Conservation (phyloP, 1,140 invertebrate species). For the Arion vulgaris region DNA sequence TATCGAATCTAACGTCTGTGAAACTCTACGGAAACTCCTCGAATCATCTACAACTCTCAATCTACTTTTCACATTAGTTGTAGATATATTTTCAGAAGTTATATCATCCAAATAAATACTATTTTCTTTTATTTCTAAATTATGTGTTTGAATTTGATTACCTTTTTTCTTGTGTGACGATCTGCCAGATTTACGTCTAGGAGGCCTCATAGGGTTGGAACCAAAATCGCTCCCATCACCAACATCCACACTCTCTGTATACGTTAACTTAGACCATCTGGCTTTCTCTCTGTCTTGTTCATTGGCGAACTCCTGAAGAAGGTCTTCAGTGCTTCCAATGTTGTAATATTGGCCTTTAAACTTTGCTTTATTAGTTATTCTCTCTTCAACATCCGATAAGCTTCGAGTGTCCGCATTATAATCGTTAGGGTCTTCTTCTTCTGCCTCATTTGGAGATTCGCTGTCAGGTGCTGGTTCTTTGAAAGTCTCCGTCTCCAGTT, state of each 20-base stretch:
- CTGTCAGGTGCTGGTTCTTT: not conserved
- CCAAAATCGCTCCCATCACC: not conserved
- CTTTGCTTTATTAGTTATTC: slow-evolving; percentile 25
- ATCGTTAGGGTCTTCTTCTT: not conserved
- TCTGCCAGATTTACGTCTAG: not conserved
- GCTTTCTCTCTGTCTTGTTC: slow-evolving; percentile 13
- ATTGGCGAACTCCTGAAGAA: slow-evolving; percentile 29
- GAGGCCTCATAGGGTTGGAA: not conserved
- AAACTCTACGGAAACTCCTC: too few species aligned
- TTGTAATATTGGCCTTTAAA: slow-evolving; percentile 37
- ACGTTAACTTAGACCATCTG: not conserved
- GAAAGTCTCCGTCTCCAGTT: not conserved
- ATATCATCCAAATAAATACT: too few species aligned
- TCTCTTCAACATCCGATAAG: slow-evolving; percentile 29
- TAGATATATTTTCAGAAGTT: too few species aligned
- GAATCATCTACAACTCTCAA: too few species aligned
- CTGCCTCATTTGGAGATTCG: not conserved
- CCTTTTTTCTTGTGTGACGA: not conserved
- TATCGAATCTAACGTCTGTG: too few species aligned
- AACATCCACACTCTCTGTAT: not conserved
- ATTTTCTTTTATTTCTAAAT: too few species aligned
- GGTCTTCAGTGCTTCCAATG: slow-evolving; percentile 37
- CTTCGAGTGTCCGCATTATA: slow-evolving; percentile 15
- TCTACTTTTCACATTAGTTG: too few species aligned
- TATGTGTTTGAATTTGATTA: not conserved